Evolutionary conservation across 1,140 invertebrate genomes (phyloP).

Genomic region (Uloborus diversus): DNA sequence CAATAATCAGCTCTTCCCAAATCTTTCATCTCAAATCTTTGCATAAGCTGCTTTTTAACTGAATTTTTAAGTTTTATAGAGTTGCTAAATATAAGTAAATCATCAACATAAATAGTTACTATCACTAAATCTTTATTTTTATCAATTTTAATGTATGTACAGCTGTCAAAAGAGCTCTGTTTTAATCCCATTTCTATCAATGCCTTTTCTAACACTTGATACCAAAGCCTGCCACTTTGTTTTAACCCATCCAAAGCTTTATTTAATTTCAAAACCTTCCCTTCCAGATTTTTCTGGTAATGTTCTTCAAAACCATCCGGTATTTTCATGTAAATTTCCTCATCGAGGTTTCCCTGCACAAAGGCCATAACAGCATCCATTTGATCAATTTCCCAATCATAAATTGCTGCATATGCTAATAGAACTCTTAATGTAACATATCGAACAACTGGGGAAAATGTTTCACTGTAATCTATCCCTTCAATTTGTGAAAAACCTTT

Average conservation of each 20-base stretch:
- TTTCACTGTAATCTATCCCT: slow-evolving; percentile 64
- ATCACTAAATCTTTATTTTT: slow-evolving; percentile 37
- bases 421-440: slow-evolving; percentile 62
- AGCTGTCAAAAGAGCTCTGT: slow-evolving; percentile 54
- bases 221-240: slow-evolving; percentile 57
- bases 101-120: slow-evolving; percentile 57
- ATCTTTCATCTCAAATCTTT: slow-evolving; percentile 32
- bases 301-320: slow-evolving; percentile 59
- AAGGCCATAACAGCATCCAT: slow-evolving; percentile 62
- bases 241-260: slow-evolving; percentile 60
- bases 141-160: slow-evolving; percentile 52
- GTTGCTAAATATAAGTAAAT: slow-evolving; percentile 36
- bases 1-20: neutral
- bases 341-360: slow-evolving; percentile 63
- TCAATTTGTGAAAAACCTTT: slow-evolving; percentile 63
- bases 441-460: slow-evolving; percentile 63
- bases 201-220: slow-evolving; percentile 42
- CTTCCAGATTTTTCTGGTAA: neutral
- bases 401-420: slow-evolving; percentile 60
- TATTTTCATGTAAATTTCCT: slow-evolving; percentile 65
- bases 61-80: slow-evolving; percentile 10
- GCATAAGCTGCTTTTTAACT: slow-evolving; percentile 9
- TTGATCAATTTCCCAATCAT: slow-evolving; percentile 61
- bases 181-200: slow-evolving; percentile 52
- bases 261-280: slow-evolving; percentile 52